Evolutionary conservation across 2,113 vertebrate species (phyloP).

Genomic region (Peromyscus californicus): DNA sequence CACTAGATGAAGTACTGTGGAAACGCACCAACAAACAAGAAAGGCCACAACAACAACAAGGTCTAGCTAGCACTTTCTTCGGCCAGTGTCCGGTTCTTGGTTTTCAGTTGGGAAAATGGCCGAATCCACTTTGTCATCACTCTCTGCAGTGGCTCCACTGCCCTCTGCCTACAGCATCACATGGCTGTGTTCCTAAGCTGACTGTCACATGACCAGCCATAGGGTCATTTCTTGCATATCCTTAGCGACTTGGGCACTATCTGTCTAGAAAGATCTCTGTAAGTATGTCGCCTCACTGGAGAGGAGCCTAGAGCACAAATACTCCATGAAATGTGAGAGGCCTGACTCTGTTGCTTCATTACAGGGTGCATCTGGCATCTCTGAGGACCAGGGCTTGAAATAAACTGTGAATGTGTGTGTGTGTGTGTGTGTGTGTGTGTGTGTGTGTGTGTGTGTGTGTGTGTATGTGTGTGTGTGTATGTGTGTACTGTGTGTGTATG

Average conservation of each 20-base stretch:
- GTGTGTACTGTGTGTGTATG: too few species aligned
- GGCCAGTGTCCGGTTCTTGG: not conserved
- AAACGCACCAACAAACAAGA: not conserved
- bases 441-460: not conserved
- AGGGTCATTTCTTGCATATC: not conserved
- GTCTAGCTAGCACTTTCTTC: not conserved
- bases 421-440: not conserved
- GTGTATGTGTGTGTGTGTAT: not conserved
- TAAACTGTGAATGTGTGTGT: not conserved
- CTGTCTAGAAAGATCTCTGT: not conserved
- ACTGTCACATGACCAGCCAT: not conserved
- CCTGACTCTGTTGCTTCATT: not conserved
- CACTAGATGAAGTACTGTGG: not conserved
- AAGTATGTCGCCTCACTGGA: not conserved
- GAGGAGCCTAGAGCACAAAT: too few species aligned
- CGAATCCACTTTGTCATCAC: not conserved
- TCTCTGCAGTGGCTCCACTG: not conserved
- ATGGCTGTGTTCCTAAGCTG: not conserved
- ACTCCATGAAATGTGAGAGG: not conserved
- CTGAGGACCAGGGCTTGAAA: not conserved
- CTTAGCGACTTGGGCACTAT: not conserved
- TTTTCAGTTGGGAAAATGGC: not conserved
- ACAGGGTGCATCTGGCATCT: not conserved
- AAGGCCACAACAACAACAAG: not conserved
- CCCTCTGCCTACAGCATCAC: not conserved